These are phyloP conservation scores for Lepetodrilus schrolli DNA, from an alignment of 2,888 invertebrate genomes.

Conservation along the genomic window DNA sequence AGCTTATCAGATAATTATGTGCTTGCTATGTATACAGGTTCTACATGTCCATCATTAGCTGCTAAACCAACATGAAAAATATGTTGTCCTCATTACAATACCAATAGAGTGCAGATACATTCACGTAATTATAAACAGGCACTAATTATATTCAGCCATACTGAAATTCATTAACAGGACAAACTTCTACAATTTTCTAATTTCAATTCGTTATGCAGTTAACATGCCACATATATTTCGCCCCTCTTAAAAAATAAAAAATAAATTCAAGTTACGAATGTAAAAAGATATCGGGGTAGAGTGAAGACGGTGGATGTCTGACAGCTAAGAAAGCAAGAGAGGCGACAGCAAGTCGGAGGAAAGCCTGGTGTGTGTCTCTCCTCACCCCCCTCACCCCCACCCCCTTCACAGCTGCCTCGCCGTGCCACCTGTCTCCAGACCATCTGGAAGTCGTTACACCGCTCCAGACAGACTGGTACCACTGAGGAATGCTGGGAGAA, in stretches of 20 bases:
- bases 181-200: no score
- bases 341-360: background rate
- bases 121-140: no score
- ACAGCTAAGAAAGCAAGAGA: constrained; percentile 8
- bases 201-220: no score
- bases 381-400: no score
- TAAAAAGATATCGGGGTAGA: constrained; percentile 3
- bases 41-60: no score
- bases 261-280: background rate
- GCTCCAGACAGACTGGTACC: constrained; percentile 58
- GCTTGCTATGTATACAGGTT: no score
- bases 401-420: constrained; percentile 7
- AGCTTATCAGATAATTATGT: no score
- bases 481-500: constrained; percentile 53
- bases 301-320: background rate
- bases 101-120: no score
- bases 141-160: no score
- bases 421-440: constrained; percentile 35
- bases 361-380: background rate
- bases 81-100: no score
- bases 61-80: no score
- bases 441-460: constrained; percentile 55
- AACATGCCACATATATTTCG: background rate
- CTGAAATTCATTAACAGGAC: no score
- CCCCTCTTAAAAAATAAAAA: constrained; percentile 7